Evolutionary conservation across 2,113 vertebrate genomes (phyloP).

Genomic region (Octodon degus): DNA sequence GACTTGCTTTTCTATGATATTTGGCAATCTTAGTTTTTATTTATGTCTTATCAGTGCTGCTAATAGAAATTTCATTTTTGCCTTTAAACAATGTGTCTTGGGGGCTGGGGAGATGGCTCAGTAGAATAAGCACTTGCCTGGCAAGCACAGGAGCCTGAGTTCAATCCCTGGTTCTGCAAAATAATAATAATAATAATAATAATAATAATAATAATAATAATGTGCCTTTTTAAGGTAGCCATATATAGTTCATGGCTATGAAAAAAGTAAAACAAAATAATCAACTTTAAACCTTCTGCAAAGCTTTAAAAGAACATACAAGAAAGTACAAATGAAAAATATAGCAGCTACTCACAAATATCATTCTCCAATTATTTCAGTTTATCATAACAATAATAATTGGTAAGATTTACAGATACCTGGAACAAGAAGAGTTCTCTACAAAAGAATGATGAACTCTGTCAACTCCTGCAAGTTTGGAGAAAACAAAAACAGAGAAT

Average conservation of each 20-base stretch:
- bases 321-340: conserved; percentile 6
- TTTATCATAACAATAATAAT: conserved; percentile 7
- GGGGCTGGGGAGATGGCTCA: too few relatives aligned
- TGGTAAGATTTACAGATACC: background rate
- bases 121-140: too few relatives aligned
- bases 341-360: conserved; percentile 15
- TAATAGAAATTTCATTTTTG: conserved; percentile 46
- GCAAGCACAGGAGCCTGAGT: too few relatives aligned
- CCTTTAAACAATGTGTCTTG: background rate
- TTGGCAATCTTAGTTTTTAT: conserved; percentile 58
- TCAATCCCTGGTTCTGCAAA: too few relatives aligned
- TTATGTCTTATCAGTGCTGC: conserved; percentile 5
- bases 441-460: background rate
- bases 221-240: background rate
- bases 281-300: background rate
- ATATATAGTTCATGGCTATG: background rate
- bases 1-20: background rate
- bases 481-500: conserved; percentile 34
- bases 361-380: conserved; percentile 24
- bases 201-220: too few relatives aligned
- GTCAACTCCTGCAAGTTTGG: background rate
- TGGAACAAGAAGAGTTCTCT: background rate
- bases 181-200: too few relatives aligned
- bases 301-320: conserved; percentile 37
- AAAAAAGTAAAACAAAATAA: conserved; percentile 53